These are phyloP conservation scores for Sebastes iracundus DNA, from an alignment of 2,797 vertebrate genomes.

Conservation along the genomic window DNA sequence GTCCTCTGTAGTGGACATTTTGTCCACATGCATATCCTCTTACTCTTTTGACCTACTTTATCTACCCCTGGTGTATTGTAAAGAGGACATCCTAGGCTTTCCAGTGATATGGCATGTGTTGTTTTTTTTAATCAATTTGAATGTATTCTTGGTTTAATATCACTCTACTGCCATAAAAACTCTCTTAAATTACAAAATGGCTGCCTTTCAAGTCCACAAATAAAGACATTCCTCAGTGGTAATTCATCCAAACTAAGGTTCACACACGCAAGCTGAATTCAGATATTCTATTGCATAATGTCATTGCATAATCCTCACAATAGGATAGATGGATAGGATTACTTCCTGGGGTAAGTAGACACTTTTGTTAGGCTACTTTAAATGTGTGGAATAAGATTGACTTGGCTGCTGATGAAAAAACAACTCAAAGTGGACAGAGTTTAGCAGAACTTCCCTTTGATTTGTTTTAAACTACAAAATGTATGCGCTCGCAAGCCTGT, in stretches of 20 bases:
- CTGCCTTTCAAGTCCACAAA: background rate
- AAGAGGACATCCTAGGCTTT: too few relatives aligned
- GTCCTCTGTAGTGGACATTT: too few relatives aligned
- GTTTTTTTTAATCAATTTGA: too few relatives aligned
- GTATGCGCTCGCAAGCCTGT: background rate
- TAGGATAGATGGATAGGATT: background rate
- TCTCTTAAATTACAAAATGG: background rate
- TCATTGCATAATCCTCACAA: accelerated
- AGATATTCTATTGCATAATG: background rate
- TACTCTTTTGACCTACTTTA: too few relatives aligned
- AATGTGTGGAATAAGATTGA: background rate
- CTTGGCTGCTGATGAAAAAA: background rate
- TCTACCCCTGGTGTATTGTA: too few relatives aligned
- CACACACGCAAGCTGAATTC: background rate
- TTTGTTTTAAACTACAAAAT: background rate
- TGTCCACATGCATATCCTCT: too few relatives aligned
- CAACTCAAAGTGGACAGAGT: too few relatives aligned
- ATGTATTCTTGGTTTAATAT: too few relatives aligned
- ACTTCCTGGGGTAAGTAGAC: background rate
- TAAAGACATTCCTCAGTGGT: too few relatives aligned
- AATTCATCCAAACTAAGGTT: background rate
- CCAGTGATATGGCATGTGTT: too few relatives aligned
- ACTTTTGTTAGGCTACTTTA: background rate
- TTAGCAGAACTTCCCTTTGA: background rate
- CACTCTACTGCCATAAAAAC: background rate